Evolutionary conservation across 2,888 invertebrate genomes (phyloP).

Genomic region (Pterobdella sp.): DNA sequence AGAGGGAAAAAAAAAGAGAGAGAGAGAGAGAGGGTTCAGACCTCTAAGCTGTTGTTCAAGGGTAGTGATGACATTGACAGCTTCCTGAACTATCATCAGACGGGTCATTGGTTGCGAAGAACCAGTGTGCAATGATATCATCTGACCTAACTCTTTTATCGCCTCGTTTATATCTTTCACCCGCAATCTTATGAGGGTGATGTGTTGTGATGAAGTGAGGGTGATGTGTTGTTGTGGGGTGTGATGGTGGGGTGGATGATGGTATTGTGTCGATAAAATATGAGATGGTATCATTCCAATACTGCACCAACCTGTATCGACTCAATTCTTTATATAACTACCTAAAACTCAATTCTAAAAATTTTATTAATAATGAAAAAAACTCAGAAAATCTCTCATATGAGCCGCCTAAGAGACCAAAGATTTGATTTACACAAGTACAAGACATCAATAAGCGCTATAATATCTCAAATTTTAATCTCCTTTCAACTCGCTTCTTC

Average conservation of each 20-base stretch:
- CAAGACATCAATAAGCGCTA: too few relatives aligned
- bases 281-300: conserved; percentile 25
- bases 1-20: background rate
- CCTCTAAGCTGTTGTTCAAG: conserved; percentile 95
- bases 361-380: too few relatives aligned
- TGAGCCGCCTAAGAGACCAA: too few relatives aligned
- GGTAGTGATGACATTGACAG: conserved; percentile 94
- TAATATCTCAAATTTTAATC: too few relatives aligned
- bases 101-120: conserved; percentile 97
- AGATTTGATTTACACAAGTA: too few relatives aligned
- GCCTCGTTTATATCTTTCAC: conserved; percentile 98
- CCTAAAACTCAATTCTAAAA: too few relatives aligned
- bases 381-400: too few relatives aligned
- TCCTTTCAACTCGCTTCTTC: too few relatives aligned
- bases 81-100: conserved; percentile 93
- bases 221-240: background rate
- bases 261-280: too few relatives aligned
- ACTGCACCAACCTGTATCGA: too few relatives aligned
- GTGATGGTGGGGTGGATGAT: background rate
- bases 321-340: too few relatives aligned
- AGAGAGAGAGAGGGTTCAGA: conserved; percentile 46
- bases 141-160: conserved; percentile 89
- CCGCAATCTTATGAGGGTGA: conserved; percentile 67
- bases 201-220: background rate
- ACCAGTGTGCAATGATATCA: conserved; percentile 94